Conservation (phyloP, 2,888 invertebrate species). For the Margaritifera margaritifera region DNA sequence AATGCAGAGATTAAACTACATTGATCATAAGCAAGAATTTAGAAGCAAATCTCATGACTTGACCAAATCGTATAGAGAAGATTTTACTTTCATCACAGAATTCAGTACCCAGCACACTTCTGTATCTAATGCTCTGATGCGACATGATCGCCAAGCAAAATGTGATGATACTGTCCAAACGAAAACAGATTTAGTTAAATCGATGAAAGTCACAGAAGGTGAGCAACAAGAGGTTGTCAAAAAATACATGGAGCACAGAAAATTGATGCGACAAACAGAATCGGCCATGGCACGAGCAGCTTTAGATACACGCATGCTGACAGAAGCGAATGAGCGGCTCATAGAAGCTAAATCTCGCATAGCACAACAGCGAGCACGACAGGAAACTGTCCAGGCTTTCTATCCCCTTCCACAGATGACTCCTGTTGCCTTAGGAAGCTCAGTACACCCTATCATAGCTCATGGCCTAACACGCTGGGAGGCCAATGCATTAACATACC, state of each 20-base stretch:
- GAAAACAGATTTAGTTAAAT: slow-evolving; percentile 44
- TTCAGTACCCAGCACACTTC: slow-evolving; percentile 71
- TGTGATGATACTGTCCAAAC: slow-evolving; percentile 53
- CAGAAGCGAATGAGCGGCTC: slow-evolving; percentile 67
- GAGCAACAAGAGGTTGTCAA: slow-evolving; percentile 67
- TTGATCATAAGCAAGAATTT: slow-evolving; percentile 57
- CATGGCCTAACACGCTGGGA: slow-evolving; percentile 52
- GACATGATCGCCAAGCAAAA: slow-evolving; percentile 66
- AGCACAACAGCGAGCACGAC: slow-evolving; percentile 60
- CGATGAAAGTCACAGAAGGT: slow-evolving; percentile 42
- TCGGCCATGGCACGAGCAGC: slow-evolving; percentile 62
- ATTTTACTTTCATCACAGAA: slow-evolving; percentile 64
- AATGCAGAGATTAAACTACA: slow-evolving; percentile 53
- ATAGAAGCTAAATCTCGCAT: slow-evolving; percentile 63
- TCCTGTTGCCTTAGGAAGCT: slow-evolving; percentile 33
- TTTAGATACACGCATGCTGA: slow-evolving; percentile 64
- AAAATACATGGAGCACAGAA: slow-evolving; percentile 68
- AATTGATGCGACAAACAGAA: slow-evolving; percentile 68
- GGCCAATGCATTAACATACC: slow-evolving; percentile 39
- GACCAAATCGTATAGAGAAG: slow-evolving; percentile 48
- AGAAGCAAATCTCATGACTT: slow-evolving; percentile 51
- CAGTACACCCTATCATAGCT: slow-evolving; percentile 36
- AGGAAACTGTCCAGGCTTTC: slow-evolving; percentile 56
- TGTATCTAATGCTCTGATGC: slow-evolving; percentile 69
- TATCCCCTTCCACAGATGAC: slow-evolving; percentile 57